Conservation (phyloP, 2,888 invertebrate species). For the Blomia tropicalis region DNA sequence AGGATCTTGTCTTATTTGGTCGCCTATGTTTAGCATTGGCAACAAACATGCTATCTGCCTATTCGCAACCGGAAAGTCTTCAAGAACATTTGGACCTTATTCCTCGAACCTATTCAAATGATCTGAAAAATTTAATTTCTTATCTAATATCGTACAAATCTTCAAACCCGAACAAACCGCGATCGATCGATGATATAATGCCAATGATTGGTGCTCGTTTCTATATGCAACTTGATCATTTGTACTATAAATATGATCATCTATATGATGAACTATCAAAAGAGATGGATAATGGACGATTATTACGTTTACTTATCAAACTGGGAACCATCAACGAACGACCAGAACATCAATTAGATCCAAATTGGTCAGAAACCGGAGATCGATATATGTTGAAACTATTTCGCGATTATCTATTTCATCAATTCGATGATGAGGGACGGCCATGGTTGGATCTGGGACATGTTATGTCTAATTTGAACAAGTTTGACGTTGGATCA, state of each 20-base stretch:
- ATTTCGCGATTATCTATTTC: slow-evolving; percentile 92
- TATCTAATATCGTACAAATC: slow-evolving; percentile 37
- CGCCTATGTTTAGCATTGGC: slow-evolving; percentile 76
- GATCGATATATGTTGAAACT: slow-evolving; percentile 95
- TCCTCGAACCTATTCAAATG: slow-evolving; percentile 72
- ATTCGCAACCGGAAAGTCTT: slow-evolving; percentile 48
- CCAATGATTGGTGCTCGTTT: slow-evolving; percentile 95
- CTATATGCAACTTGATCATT: slow-evolving; percentile 81
- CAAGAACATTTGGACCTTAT: slow-evolving; percentile 74
- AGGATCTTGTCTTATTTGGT: slow-evolving; percentile 78
- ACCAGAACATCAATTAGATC: slow-evolving; percentile 83
- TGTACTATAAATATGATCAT: slow-evolving; percentile 68
- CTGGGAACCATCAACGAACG: slow-evolving; percentile 85
- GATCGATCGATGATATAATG: slow-evolving; percentile 88
- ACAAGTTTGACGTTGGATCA: slow-evolving; percentile 49
- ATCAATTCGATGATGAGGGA: slow-evolving; percentile 79
- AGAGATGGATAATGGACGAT: slow-evolving; percentile 84
- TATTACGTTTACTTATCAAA: slow-evolving; percentile 77
- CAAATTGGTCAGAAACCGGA: slow-evolving; percentile 92
- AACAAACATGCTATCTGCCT: slow-evolving; percentile 57
- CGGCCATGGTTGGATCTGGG: slow-evolving; percentile 91
- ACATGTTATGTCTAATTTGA: slow-evolving; percentile 79
- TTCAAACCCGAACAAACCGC: slow-evolving; percentile 32
- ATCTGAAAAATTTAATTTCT: slow-evolving; percentile 84
- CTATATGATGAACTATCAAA: slow-evolving; percentile 76